Conservation (phyloP, 2,797 vertebrate genomes). For the Bucorvus abyssinicus region DNA sequence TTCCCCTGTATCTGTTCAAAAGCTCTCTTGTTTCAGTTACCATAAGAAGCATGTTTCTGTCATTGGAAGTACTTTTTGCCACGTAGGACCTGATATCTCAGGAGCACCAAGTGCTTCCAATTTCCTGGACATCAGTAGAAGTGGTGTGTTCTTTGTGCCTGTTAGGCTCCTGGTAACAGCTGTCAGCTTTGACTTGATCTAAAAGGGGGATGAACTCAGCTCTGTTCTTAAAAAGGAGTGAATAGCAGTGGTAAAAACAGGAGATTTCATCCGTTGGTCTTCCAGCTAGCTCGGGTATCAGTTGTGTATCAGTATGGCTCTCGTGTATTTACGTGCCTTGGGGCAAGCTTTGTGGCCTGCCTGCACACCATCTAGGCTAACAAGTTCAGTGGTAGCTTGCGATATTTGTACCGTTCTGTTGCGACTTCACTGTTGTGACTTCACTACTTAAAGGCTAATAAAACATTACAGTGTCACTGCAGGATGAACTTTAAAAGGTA, state of each 20-base stretch:
- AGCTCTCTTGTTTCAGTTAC: neutral
- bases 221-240: neutral
- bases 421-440: neutral
- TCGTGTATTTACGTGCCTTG: neutral
- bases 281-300: neutral
- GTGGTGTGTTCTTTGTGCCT: neutral
- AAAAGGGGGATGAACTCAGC: neutral
- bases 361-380: accelerated
- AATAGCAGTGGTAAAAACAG: neutral
- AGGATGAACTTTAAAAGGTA: neutral
- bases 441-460: neutral
- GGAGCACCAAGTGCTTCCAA: neutral
- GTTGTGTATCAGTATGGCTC: neutral
- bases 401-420: neutral
- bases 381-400: neutral
- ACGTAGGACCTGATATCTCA: neutral
- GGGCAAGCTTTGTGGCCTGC: neutral
- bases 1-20: neutral
- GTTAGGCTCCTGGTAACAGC: neutral
- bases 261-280: neutral
- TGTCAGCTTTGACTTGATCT: neutral
- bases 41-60: neutral
- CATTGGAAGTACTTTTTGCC: neutral
- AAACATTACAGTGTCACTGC: neutral
- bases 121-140: neutral